A percentile compares a stretch with the other conserved stretches of the same genome.
Conservation (phyloP, 2,888 invertebrate genomes). For the Mesorhabditis spiculigera region DNA sequence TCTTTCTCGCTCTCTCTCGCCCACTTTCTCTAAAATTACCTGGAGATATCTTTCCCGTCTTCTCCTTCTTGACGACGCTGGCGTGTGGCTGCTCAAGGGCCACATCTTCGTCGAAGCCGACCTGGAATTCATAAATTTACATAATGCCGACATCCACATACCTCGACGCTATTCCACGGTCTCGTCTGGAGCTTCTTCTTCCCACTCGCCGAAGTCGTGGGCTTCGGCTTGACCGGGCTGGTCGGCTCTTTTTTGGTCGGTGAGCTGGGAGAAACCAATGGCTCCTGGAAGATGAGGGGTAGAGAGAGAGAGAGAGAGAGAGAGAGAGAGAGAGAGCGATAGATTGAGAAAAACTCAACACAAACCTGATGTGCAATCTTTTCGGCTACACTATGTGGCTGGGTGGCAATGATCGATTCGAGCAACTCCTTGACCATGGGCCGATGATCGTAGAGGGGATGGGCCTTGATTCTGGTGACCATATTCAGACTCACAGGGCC, state of each 20-base stretch:
- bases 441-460: conserved; percentile 52
- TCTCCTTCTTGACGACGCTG: conserved; percentile 24
- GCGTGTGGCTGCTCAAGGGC: conserved; percentile 29
- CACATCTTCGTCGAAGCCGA: conserved; percentile 50
- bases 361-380: background rate
- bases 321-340: too few species aligned
- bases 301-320: too few species aligned
- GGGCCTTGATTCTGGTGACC: conserved; percentile 52
- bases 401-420: conserved; percentile 48
- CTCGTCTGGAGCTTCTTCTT: conserved; percentile 18
- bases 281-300: background rate
- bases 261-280: background rate
- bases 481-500: conserved; percentile 55
- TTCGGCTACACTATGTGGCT: conserved; percentile 39
- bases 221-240: conserved; percentile 7
- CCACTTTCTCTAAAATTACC: conserved; percentile 8
- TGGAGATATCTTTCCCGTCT: conserved; percentile 17
- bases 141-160: conserved; percentile 12
- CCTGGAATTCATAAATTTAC: conserved; percentile 22
- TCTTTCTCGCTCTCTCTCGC: conserved; percentile 14
- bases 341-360: background rate
- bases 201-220: background rate
- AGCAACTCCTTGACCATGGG: conserved; percentile 55
- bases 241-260: conserved; percentile 8
- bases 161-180: conserved; percentile 32